Conservation (phyloP, 2,888 invertebrate species). For the Galerucella nymphaeae region DNA sequence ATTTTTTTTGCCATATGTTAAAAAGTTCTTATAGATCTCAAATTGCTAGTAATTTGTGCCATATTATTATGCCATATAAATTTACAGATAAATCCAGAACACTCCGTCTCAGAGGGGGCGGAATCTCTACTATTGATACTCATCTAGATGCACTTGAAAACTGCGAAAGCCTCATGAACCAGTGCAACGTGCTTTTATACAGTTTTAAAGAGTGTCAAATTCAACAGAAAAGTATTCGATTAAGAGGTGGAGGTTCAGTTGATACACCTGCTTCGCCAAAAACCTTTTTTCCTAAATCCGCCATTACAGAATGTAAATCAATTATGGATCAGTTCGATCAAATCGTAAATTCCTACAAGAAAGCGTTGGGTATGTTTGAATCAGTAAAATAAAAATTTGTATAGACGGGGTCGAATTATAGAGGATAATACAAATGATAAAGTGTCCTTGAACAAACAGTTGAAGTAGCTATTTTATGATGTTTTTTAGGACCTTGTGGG, state of each 20-base stretch:
- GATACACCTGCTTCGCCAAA: background rate
- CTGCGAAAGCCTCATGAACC: background rate
- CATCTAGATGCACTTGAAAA: background rate
- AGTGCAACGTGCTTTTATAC: background rate
- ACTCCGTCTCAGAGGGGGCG: constrained; percentile 40
- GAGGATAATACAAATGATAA: background rate
- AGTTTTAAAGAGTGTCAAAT: background rate
- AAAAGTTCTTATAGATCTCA: no score
- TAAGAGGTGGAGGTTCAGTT: constrained; percentile 8
- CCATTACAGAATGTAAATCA: constrained; percentile 58
- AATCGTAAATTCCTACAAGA: constrained; percentile 58
- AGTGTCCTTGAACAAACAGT: no score
- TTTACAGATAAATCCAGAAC: constrained; percentile 1
- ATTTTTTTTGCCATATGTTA: no score
- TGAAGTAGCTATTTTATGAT: background rate
- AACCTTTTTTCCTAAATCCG: constrained; percentile 47
- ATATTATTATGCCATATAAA: no score
- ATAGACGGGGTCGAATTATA: no score
- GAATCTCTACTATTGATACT: constrained; percentile 17
- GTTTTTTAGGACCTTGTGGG: constrained; percentile 58
- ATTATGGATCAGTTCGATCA: constrained; percentile 62
- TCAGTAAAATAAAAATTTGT: background rate
- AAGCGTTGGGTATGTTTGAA: constrained; percentile 48
- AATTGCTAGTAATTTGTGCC: no score
- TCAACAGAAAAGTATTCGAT: background rate